Evolutionary conservation across 2,888 invertebrate genomes (phyloP).

Genomic region (Spilarctia lutea): DNA sequence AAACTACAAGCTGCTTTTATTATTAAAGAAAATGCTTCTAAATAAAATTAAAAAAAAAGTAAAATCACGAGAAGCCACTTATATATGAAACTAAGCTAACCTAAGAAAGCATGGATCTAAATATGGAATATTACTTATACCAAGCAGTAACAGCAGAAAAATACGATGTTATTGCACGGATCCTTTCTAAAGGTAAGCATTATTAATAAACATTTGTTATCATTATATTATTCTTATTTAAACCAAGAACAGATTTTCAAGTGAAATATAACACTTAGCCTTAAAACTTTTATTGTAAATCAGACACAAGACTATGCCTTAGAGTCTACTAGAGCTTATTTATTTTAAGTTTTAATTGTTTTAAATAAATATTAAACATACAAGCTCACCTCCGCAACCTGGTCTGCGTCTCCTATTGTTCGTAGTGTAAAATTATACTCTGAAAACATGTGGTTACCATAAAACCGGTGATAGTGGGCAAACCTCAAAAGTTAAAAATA

Average conservation of each 20-base stretch:
- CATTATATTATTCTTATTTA: neutral
- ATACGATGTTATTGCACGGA: conserved; percentile 73
- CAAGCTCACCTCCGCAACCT: neutral
- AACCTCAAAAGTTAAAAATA: too few relatives aligned
- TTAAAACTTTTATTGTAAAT: neutral
- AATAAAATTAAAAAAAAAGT: neutral
- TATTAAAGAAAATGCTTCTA: neutral
- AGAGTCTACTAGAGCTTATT: neutral
- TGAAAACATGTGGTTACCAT: too few relatives aligned
- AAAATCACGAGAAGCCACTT: neutral
- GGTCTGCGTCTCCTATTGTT: neutral
- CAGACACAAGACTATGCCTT: neutral
- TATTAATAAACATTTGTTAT: neutral
- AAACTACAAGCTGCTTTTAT: neutral
- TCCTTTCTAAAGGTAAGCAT: conserved; percentile 57
- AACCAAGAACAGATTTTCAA: neutral
- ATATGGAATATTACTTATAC: conserved; percentile 73
- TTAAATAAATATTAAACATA: too few relatives aligned
- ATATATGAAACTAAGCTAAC: neutral
- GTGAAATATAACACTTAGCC: neutral
- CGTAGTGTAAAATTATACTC: too few relatives aligned
- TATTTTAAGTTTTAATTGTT: neutral
- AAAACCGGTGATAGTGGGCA: too few relatives aligned
- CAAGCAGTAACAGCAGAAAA: conserved; percentile 70
- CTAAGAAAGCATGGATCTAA: conserved; percentile 49